Base-by-base conservation (phyloP, 30 jellyfish, hydroid and myxozoan genomes). In the Aurelia aurita region DNA sequence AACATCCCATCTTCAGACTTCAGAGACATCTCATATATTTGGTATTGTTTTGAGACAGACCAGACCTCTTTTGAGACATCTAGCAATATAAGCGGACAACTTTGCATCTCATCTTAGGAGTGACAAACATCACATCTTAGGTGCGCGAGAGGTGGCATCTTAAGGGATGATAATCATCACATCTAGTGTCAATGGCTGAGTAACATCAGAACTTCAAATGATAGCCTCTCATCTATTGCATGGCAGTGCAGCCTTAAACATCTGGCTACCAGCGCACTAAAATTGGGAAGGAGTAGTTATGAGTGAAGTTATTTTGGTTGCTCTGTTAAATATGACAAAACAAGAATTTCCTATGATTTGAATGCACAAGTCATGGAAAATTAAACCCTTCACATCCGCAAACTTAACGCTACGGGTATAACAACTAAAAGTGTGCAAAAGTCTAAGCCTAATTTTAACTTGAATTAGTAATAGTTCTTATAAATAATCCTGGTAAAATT, bases 211-310 rank as follows among this genome's bases (percentile, higher is more conserved):
- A 65, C 88, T 21, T 77, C 88, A 77, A 77, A 60, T 77, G 88
- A 77, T 59, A 77, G 88, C 88, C 69, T 77, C 88, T 19, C 88
- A 77, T 77, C 88, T 77, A 77, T 77, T 77, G 88, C 79, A 61
- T 77, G 79, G 60, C 88, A 77, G 69, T 77, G 88, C 19, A 44
- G 62, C 77, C 51, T 55, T 57, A 57, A 77, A 72, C 88, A 29
- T 31, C 21, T 29, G 88, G 88, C 88, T 72, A 77, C 65, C 88
- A 77, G 79, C 80, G 39, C 88, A 61, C 90, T 79, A 63, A 79
- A 79, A 79, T 79, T 65, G 61, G 90, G 90, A 79, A 79, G 88
- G 90, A 79, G 49, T 49, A 59, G 35, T 77, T 79, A 55, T 77
- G 69, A 77, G 53, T 77, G n/a, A 16, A 31, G 13, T 72, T 58